phyloP scores from a whole-genome alignment of 2,888 invertebrate genomes.

The Camponotus fellah region DNA sequence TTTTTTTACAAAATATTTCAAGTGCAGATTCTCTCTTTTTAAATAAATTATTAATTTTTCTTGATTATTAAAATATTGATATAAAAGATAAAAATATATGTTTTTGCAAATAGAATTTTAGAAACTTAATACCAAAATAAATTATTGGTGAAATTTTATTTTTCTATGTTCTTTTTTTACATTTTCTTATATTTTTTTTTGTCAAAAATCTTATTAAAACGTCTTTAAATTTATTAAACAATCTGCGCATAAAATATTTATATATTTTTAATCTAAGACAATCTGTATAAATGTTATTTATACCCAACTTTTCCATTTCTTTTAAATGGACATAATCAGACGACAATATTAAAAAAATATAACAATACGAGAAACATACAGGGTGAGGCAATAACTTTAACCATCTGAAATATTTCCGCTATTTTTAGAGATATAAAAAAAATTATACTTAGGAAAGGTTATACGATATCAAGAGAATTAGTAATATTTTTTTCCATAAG shows the following conservation, averaged over 20 bases:
- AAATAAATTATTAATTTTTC: not conserved
- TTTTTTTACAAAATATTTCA: conserved; percentile 29
- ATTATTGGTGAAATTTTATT: not conserved
- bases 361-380: conserved; percentile 16
- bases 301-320: not conserved
- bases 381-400: too few relatives aligned
- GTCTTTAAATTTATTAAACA: conserved; percentile 10
- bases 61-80: not conserved
- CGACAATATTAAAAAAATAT: conserved; percentile 30
- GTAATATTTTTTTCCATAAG: too few relatives aligned
- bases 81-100: not conserved
- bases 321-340: conserved; percentile 1
- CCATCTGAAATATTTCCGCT: too few relatives aligned
- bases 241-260: conserved; percentile 21
- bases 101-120: not conserved
- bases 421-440: too few relatives aligned
- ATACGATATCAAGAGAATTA: too few relatives aligned
- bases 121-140: not conserved
- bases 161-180: not conserved
- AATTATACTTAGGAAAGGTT: too few relatives aligned
- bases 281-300: not conserved
- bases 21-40: not conserved
- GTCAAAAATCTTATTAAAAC: not conserved
- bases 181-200: not conserved
- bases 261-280: not conserved